Evolutionary conservation across 2,888 invertebrate species (phyloP).

Genomic region (Dorcus hopei): DNA sequence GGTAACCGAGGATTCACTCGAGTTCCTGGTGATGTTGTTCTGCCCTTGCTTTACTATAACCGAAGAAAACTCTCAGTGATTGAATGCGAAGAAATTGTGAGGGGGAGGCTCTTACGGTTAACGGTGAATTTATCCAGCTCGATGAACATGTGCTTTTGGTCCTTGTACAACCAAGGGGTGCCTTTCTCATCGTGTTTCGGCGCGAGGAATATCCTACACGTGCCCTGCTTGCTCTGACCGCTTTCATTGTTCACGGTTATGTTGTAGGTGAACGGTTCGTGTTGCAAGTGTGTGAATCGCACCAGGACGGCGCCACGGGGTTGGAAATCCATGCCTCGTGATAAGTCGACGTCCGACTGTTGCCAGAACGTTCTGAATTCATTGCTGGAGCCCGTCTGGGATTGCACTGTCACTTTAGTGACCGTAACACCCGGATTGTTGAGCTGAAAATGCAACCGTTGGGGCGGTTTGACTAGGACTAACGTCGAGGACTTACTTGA

Average conservation of each 20-base stretch:
- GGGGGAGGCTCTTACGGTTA: constrained; percentile 51
- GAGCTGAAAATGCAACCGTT: constrained; percentile 48
- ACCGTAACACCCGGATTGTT: constrained; percentile 64
- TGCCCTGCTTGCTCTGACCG: constrained; percentile 55
- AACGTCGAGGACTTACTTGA: constrained; percentile 47
- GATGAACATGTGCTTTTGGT: constrained; percentile 56
- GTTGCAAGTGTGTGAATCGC: constrained; percentile 75
- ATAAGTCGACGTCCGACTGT: constrained; percentile 72
- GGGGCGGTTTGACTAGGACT: too few species aligned
- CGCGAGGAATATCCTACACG: constrained; percentile 68
- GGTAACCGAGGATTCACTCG: constrained; percentile 71
- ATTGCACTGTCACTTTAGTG: constrained; percentile 54
- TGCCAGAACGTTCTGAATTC: constrained; percentile 72
- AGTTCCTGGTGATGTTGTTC: constrained; percentile 63
- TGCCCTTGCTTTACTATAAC: constrained; percentile 61
- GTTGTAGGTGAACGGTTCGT: constrained; percentile 66
- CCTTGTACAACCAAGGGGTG: constrained; percentile 45
- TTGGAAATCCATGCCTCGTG: constrained; percentile 78
- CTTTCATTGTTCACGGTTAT: constrained; percentile 49
- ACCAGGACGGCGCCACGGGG: constrained; percentile 72
- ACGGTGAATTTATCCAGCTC: constrained; percentile 72
- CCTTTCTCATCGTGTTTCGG: constrained; percentile 65
- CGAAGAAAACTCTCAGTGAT: constrained; percentile 1
- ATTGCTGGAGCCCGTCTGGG: constrained; percentile 44
- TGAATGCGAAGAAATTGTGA: not conserved